Evolutionary conservation across 2,888 invertebrate species (phyloP), one percentile per base, ranked within the genome.

Genomic region (Patella caerulea): DNA sequence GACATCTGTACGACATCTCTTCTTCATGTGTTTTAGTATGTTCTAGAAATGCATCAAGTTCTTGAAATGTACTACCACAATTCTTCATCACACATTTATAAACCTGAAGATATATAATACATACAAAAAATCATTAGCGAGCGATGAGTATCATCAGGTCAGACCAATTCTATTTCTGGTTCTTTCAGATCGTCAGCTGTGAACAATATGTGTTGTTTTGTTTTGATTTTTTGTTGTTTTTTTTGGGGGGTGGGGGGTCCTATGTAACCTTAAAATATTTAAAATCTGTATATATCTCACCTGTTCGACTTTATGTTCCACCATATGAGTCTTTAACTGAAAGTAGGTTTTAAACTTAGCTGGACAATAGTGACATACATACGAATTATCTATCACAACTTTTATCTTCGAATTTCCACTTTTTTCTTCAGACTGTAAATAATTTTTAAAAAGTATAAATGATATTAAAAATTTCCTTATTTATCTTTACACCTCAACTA

Each of bases 1-100:
- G 94, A 86, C 95, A 95, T 65, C 93, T 91, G 86, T 94, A 95
- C 56, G 93, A 92, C 83, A 93, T 92, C 85, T 94, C 94, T 29
- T 86, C 87, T 81, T 90, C 90, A 83, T 93, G 93, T 7, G 86
- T 86, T 82, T 93, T 92, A 3, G 94, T 94, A 89, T 95, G 95
- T 79, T 93, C 92, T 71, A 95, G 91, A 85, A 95, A 94, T 69
- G 92, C 91, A 77, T 94, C 94, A 73, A 95, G 90, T 74, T 94
- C 94, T 53, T 93, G 92, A 90, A 94, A 95, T 86, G 94, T 94
- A 84, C 92, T 91, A 73, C 93, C 92, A 88, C 95, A 95, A 24
- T 93, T 93, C 83, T 93, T 93, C 89, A 95, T 94, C 75, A 94
- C 94, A 89, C 95, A 95, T 89, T 94, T 45, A 45, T 45, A 45